Evolutionary conservation across 2,888 invertebrate genomes (phyloP).

Genomic region (Stenodema calcarata): DNA sequence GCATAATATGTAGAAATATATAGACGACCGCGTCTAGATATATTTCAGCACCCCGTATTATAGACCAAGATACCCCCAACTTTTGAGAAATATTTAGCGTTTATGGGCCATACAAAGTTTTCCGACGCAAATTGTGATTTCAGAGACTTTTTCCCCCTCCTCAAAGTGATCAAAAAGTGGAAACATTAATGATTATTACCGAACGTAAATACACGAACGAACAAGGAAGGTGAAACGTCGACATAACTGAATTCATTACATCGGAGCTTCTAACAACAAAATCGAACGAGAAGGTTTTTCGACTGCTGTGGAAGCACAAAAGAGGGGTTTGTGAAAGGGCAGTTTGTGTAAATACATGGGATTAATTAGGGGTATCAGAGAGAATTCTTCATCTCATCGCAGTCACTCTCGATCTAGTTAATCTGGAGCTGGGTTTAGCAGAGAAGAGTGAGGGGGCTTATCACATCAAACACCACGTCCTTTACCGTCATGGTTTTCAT

Average conservation of each 20-base stretch:
- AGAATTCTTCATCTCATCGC: constrained; percentile 28
- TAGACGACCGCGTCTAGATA: too few relatives aligned
- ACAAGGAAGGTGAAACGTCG: not conserved
- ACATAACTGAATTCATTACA: not conserved
- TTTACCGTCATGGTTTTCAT: not conserved
- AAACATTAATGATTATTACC: not conserved
- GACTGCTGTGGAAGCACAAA: constrained; percentile 21
- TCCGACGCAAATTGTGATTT: too few relatives aligned
- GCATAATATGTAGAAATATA: too few relatives aligned
- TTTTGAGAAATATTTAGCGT: too few relatives aligned
- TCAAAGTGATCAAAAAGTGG: too few relatives aligned
- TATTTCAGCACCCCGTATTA: too few relatives aligned
- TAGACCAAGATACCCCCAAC: too few relatives aligned
- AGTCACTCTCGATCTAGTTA: constrained; percentile 15
- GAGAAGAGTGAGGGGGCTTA: not conserved
- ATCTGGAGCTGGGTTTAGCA: not conserved
- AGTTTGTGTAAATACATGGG: constrained; percentile 41
- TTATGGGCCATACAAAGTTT: too few relatives aligned
- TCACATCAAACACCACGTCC: not conserved
- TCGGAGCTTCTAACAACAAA: constrained; percentile 14
- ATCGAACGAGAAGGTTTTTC: constrained; percentile 24
- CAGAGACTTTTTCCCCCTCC: too few relatives aligned
- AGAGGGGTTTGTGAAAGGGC: constrained; percentile 19
- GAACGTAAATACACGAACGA: not conserved
- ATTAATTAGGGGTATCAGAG: constrained; percentile 43